Conservation (phyloP, 2,797 vertebrate genomes). For the Labeo calbasu region DNA sequence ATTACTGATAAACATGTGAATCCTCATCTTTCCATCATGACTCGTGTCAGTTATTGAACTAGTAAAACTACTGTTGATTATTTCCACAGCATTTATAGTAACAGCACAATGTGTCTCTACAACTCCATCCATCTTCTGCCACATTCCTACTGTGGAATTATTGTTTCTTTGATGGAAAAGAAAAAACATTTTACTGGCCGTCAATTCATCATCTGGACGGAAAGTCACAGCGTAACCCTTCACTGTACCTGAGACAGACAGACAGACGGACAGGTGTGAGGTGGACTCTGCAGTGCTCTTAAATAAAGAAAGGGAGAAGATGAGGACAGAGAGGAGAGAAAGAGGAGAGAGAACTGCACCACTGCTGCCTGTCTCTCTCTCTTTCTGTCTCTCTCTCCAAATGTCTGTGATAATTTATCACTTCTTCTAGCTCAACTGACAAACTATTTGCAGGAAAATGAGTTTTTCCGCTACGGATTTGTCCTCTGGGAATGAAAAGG, state of each 20-base stretch:
- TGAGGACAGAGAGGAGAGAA: slow-evolving; percentile 47
- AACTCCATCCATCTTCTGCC: slow-evolving; percentile 76
- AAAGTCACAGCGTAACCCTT: slow-evolving; percentile 76
- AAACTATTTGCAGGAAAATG: slow-evolving; percentile 98
- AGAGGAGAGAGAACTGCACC: slow-evolving; percentile 66
- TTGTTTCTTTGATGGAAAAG: slow-evolving; percentile 85
- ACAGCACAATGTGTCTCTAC: slow-evolving; percentile 78
- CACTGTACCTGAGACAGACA: slow-evolving; percentile 8
- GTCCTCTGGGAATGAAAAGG: slow-evolving; percentile 90
- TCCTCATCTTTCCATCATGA: slow-evolving; percentile 20
- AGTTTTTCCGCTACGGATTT: slow-evolving; percentile 92
- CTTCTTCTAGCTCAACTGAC: slow-evolving; percentile 92
- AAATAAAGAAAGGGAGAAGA: slow-evolving; percentile 55
- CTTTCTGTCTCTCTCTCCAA: slow-evolving; percentile 78
- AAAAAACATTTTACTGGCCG: slow-evolving; percentile 84
- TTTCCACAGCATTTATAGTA: slow-evolving; percentile 74
- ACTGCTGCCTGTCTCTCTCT: slow-evolving; percentile 68
- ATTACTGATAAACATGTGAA: not conserved
- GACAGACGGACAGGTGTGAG: slow-evolving; percentile 4
- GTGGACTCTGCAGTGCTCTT: slow-evolving; percentile 30
- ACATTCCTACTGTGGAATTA: slow-evolving; percentile 77
- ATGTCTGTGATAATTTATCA: slow-evolving; percentile 91
- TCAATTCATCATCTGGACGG: slow-evolving; percentile 83
- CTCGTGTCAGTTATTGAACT: not conserved
- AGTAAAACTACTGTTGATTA: slow-evolving; percentile 54